These are phyloP conservation scores for Spodoptera litura DNA, from an alignment of 1,140 invertebrate species.

Conservation along the genomic window DNA sequence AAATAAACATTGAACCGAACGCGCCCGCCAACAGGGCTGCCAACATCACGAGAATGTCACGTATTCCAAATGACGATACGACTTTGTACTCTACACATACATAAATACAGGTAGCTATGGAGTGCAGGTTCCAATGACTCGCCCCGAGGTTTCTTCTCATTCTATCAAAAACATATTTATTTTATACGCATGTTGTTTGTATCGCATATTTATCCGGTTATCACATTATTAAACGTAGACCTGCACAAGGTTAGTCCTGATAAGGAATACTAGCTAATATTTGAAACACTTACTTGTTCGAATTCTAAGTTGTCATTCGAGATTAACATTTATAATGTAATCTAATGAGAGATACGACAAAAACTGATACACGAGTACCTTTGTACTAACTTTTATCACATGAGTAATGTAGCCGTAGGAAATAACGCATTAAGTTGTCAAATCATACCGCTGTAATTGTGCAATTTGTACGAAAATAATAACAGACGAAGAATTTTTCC, in stretches of 20 bases:
- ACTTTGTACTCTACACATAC: background rate
- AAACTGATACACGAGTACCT: background rate
- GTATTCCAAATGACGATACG: slow-evolving; percentile 14
- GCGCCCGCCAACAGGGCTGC: slow-evolving; percentile 40
- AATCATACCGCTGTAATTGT: slow-evolving; percentile 1
- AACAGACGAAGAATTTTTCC: slow-evolving; percentile 14
- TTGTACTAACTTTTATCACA: slow-evolving; percentile 17
- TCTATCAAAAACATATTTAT: no score
- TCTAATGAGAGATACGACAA: background rate
- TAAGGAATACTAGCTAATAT: no score
- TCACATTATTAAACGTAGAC: no score
- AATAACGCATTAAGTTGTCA: background rate
- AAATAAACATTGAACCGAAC: slow-evolving; percentile 47
- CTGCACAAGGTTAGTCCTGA: no score
- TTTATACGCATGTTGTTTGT: no score
- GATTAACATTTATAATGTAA: background rate
- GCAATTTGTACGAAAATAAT: slow-evolving; percentile 26
- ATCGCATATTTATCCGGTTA: no score
- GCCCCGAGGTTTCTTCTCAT: no score
- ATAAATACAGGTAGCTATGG: no score
- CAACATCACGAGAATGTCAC: slow-evolving; percentile 41
- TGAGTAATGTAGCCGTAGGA: slow-evolving; percentile 16
- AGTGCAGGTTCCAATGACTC: no score
- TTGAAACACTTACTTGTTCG: no score
- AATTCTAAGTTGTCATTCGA: no score